These are phyloP conservation scores for Clivina fossor DNA, from an alignment of 2,888 invertebrate genomes.

Conservation along the genomic window DNA sequence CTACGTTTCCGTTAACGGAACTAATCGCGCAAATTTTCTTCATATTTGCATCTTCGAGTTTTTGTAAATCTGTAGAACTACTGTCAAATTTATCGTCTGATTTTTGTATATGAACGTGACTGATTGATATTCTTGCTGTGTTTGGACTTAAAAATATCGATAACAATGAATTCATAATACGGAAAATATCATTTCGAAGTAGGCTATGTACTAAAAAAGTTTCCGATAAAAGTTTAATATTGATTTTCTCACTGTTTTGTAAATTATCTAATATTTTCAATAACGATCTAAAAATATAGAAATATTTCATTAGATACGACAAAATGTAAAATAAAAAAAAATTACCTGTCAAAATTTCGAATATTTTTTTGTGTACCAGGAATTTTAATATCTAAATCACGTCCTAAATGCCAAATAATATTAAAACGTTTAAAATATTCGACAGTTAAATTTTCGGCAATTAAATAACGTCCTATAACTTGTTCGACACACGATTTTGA, in stretches of 20 bases:
- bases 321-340: conserved; percentile 17
- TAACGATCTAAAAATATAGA: conserved; percentile 65
- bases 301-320: no score
- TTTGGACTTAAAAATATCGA: conserved; percentile 74
- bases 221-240: conserved; percentile 65
- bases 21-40: conserved; percentile 79
- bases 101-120: conserved; percentile 67
- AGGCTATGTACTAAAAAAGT: conserved; percentile 76
- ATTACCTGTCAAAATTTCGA: conserved; percentile 64
- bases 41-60: conserved; percentile 47
- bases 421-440: conserved; percentile 66
- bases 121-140: conserved; percentile 79
- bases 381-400: conserved; percentile 63
- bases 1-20: conserved; percentile 77
- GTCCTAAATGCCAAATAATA: conserved; percentile 74
- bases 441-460: conserved; percentile 54
- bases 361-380: conserved; percentile 51
- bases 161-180: conserved; percentile 76
- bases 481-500: conserved; percentile 66
- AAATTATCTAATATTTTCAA: conserved; percentile 73
- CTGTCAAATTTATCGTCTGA: conserved; percentile 52
- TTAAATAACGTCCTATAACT: conserved; percentile 61
- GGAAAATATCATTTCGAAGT: conserved; percentile 73
- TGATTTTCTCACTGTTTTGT: conserved; percentile 59
- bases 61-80: conserved; percentile 44